A percentile compares a stretch with the other conserved stretches of the same genome.
These are phyloP conservation scores for Micromesistius poutassou DNA, from an alignment of 2,797 vertebrate genomes.

Conservation along the genomic window DNA sequence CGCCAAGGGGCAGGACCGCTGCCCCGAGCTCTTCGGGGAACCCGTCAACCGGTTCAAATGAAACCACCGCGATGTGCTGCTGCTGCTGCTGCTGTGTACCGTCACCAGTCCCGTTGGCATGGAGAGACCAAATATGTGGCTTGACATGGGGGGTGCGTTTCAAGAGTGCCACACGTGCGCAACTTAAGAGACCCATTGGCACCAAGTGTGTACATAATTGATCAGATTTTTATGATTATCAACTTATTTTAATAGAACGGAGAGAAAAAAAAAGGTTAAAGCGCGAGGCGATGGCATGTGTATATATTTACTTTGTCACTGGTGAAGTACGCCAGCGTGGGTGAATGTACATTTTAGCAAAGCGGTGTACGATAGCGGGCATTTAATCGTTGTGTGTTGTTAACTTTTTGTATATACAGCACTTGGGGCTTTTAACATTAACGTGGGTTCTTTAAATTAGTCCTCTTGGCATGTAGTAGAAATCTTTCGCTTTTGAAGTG, in stretches of 20 bases:
- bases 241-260: conserved; percentile 90
- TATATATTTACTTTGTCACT: conserved; percentile 70
- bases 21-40: conserved; percentile 88
- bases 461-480: conserved; percentile 37
- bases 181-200: conserved; percentile 74
- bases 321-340: conserved; percentile 53
- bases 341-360: conserved; percentile 54
- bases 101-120: conserved; percentile 41
- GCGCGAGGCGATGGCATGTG: conserved; percentile 60
- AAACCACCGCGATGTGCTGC: conserved; percentile 9
- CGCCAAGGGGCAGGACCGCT: conserved; percentile 82
- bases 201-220: conserved; percentile 84
- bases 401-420: conserved; percentile 55
- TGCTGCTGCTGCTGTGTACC: too few relatives aligned
- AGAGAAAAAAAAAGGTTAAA: neutral
- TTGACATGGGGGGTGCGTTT: conserved; percentile 50
- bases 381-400: conserved; percentile 68
- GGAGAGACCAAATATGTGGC: conserved; percentile 75
- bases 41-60: conserved; percentile 82
- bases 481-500: conserved; percentile 16
- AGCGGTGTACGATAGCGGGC: conserved; percentile 21
- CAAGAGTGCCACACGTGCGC: conserved; percentile 59
- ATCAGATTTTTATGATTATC: conserved; percentile 95
- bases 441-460: conserved; percentile 36
- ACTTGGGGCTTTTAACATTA: conserved; percentile 51